Percentiles rank a stretch among this genome's conserved stretches.
Conservation (phyloP, 1,140 invertebrate species). For the Neodiprion fabricii region DNA sequence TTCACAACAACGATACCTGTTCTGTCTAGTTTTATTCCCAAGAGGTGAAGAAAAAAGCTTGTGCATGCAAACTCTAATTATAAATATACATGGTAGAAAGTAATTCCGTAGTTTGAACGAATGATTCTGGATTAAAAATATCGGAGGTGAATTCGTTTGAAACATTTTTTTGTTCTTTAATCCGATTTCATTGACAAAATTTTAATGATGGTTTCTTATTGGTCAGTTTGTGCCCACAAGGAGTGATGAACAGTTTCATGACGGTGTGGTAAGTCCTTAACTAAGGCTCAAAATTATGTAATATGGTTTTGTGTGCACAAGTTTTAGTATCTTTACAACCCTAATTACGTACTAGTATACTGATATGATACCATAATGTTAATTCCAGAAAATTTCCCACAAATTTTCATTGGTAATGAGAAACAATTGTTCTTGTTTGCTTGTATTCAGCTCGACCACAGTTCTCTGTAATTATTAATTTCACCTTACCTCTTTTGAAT, state of each 20-base stretch:
- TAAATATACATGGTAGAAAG: not conserved
- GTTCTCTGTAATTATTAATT: too few species aligned
- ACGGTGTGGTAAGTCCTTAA: conserved; percentile 81
- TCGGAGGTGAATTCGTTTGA: not conserved
- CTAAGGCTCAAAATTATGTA: conserved; percentile 52
- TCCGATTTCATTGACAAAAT: conserved; percentile 24
- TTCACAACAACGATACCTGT: too few species aligned
- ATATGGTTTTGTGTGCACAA: conserved; percentile 64
- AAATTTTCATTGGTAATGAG: conserved; percentile 11
- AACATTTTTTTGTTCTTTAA: not conserved
- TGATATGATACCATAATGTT: not conserved
- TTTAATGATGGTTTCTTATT: conserved; percentile 60
- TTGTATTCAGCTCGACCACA: too few species aligned
- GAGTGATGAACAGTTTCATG: conserved; percentile 89
- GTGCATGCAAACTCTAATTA: conserved; percentile 59
- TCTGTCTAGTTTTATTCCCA: too few species aligned
- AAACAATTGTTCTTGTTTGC: too few species aligned
- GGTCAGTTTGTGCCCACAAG: conserved; percentile 81
- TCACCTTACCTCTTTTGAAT: not conserved
- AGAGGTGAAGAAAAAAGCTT: conserved; percentile 48
- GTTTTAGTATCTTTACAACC: conserved; percentile 47
- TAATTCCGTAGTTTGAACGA: conserved; percentile 3
- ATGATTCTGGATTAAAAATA: not conserved
- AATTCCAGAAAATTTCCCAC: conserved; percentile 11
- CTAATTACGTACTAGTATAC: too few species aligned